Percentiles rank a stretch among this genome's conserved stretches.
phyloP scores from a whole-genome alignment of 1,140 invertebrate genomes.

The Andricus grossulariae region DNA sequence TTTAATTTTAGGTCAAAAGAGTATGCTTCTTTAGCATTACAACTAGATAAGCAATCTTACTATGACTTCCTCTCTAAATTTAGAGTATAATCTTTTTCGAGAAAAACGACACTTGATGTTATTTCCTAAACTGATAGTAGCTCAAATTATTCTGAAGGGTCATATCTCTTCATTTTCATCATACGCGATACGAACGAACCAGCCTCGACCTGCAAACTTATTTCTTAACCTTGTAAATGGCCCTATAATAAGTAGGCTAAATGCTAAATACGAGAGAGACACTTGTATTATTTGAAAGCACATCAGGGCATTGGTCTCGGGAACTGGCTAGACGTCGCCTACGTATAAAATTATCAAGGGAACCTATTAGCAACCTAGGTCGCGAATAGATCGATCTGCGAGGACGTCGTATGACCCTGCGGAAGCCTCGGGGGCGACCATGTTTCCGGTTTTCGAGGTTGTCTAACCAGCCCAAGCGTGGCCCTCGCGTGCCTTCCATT shows the following conservation, averaged over 20 bases:
- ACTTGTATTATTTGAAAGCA: slow-evolving; percentile 34
- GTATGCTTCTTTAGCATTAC: no score
- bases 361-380: slow-evolving; percentile 30
- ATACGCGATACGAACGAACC: no score
- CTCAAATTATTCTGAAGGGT: no score
- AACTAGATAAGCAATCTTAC: no score
- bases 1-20: no score
- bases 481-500: slow-evolving; percentile 57
- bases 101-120: no score
- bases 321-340: neutral
- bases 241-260: neutral
- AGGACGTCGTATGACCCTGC: slow-evolving; percentile 19
- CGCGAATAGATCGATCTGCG: slow-evolving; percentile 32
- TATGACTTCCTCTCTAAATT: no score
- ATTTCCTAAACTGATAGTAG: no score
- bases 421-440: slow-evolving; percentile 35
- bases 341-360: slow-evolving; percentile 17
- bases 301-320: slow-evolving; percentile 28
- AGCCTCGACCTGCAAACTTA: no score
- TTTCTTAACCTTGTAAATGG: no score
- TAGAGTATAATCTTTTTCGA: no score
- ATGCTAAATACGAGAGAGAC: neutral
- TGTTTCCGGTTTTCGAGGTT: slow-evolving; percentile 47
- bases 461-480: slow-evolving; percentile 42
- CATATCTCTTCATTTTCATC: no score